A percentile compares a stretch with the other conserved stretches of the same genome.
These are phyloP conservation scores for Creontiades dilutus DNA, from an alignment of 2,888 invertebrate genomes.

Conservation along the genomic window DNA sequence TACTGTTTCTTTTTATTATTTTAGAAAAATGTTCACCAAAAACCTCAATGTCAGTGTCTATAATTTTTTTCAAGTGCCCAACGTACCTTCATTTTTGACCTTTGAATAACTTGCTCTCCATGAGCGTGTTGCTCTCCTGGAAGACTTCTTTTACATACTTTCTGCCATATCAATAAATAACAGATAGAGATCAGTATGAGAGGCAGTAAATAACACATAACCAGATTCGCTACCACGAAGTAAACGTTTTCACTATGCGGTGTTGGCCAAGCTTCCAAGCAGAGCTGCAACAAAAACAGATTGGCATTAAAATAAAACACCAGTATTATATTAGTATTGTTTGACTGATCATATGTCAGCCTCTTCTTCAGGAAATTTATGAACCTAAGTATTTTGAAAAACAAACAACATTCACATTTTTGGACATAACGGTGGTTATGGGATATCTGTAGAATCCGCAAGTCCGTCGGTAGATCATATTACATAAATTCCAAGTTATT, in stretches of 20 bases:
- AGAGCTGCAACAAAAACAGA: constrained; percentile 76
- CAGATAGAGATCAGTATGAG: constrained; percentile 80
- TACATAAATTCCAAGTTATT: too few relatives aligned
- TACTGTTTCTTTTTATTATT: too few relatives aligned
- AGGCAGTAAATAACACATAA: constrained; percentile 81
- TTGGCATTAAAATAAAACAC: too few relatives aligned
- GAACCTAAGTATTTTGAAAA: too few relatives aligned
- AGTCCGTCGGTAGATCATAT: too few relatives aligned
- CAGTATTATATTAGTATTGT: too few relatives aligned
- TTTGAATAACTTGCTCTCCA: constrained; percentile 77
- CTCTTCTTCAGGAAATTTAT: too few relatives aligned
- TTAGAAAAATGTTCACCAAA: too few relatives aligned
- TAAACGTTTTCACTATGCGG: constrained; percentile 79
- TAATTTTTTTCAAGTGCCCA: neutral
- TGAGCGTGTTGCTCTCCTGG: constrained; percentile 79
- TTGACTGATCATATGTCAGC: too few relatives aligned
- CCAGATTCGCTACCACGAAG: constrained; percentile 80
- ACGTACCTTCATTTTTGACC: constrained; percentile 77
- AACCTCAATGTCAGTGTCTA: neutral
- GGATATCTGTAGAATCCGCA: too few relatives aligned
- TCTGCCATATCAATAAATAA: constrained; percentile 80
- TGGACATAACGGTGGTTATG: too few relatives aligned
- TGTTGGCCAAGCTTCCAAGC: constrained; percentile 80
- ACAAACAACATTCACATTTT: too few relatives aligned
- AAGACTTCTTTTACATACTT: constrained; percentile 79